phyloP scores from a whole-genome alignment of 2,113 vertebrate genomes.

The Etheostoma cragini region DNA sequence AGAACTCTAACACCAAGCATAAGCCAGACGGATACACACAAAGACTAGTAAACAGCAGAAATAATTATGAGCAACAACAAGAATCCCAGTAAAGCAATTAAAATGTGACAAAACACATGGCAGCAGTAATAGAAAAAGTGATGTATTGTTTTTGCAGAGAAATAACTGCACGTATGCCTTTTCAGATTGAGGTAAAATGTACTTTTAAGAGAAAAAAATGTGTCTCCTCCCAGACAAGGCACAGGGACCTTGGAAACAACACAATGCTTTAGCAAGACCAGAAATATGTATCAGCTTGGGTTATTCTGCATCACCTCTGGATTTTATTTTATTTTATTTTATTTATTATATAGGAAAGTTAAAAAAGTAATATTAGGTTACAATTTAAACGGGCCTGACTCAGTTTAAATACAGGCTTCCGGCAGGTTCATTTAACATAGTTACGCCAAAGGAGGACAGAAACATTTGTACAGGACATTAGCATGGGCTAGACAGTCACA shows the following conservation, averaged over 20 bases:
- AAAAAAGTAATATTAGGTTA: too few relatives aligned
- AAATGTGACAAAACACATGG: constrained; percentile 45
- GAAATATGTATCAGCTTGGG: constrained; percentile 36
- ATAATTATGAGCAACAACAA: constrained; percentile 39
- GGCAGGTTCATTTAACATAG: too few relatives aligned
- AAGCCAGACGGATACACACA: constrained; percentile 16
- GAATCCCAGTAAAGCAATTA: constrained; percentile 47
- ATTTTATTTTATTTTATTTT: neutral
- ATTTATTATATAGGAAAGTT: too few relatives aligned
- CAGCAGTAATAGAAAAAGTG: constrained; percentile 35
- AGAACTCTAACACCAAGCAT: neutral
- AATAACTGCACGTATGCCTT: constrained; percentile 25
- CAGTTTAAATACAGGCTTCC: too few relatives aligned
- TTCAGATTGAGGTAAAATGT: constrained; percentile 49
- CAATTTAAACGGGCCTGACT: too few relatives aligned
- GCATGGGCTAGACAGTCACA: too few relatives aligned
- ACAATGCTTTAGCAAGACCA: constrained; percentile 22
- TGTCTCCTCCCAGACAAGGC: neutral
- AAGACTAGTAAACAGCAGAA: constrained; percentile 9
- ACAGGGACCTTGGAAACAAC: constrained; percentile 1
- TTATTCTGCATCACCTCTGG: constrained; percentile 33
- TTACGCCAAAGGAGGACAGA: too few relatives aligned
- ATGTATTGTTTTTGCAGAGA: constrained; percentile 40
- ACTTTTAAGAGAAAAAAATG: neutral
- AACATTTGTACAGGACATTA: too few relatives aligned